Conservation (phyloP, 2,113 vertebrate species). For the Rousettus leschenaultii region DNA sequence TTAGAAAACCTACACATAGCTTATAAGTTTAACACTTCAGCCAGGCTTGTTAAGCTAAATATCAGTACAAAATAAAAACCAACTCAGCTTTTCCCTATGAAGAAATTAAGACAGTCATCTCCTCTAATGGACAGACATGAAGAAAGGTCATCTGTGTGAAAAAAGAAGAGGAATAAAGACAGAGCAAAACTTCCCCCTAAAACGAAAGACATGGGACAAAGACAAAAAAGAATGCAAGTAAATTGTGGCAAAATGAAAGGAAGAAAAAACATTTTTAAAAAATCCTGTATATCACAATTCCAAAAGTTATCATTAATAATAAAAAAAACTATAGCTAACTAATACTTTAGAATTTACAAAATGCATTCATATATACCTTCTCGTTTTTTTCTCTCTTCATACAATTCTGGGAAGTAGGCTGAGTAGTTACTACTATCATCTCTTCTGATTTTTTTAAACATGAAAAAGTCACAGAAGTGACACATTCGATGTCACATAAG, state of each 20-base stretch:
- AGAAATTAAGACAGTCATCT: not conserved
- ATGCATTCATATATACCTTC: not conserved
- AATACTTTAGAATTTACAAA: conserved; percentile 23
- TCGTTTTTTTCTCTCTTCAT: not conserved
- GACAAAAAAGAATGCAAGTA: not conserved
- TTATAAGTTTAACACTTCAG: not conserved
- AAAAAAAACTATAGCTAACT: not conserved
- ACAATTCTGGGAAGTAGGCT: not conserved
- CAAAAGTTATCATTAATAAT: not conserved
- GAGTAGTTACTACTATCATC: not conserved
- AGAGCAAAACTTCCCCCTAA: not conserved
- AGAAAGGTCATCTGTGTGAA: not conserved
- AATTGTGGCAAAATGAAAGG: not conserved
- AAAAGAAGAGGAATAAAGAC: not conserved
- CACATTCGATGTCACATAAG: not conserved
- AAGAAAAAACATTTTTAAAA: not conserved
- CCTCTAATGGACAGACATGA: not conserved
- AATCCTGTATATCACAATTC: not conserved
- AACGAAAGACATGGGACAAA: not conserved
- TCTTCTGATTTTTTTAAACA: not conserved
- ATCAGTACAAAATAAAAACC: not conserved
- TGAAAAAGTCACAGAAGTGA: conserved; percentile 3
- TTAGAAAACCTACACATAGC: not conserved
- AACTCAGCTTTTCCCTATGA: conserved; percentile 8
- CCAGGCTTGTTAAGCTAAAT: not conserved